These are phyloP conservation scores for Glaucidium brasilianum DNA, from an alignment of 2,113 vertebrate species.

Conservation along the genomic window DNA sequence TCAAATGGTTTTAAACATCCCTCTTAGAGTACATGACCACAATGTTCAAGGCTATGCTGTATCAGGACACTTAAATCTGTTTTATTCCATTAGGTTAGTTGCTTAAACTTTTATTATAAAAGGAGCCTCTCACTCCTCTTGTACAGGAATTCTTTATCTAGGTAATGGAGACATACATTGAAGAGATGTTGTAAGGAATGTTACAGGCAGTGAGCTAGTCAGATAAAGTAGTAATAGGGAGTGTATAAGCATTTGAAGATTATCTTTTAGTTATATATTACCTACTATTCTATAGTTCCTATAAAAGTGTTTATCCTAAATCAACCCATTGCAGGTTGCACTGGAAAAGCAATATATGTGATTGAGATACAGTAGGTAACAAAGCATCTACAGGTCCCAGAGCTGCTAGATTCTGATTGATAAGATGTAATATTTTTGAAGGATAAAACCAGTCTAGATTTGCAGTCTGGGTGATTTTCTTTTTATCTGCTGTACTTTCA, in stretches of 20 bases:
- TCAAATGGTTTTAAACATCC: background rate
- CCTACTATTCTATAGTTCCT: slow-evolving; percentile 3
- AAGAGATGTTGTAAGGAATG: background rate
- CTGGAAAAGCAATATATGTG: slow-evolving; percentile 58
- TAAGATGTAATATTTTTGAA: slow-evolving; percentile 69
- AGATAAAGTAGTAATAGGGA: slow-evolving; percentile 6
- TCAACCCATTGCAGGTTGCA: slow-evolving; percentile 10
- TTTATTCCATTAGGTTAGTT: background rate
- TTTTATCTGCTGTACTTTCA: slow-evolving; percentile 27
- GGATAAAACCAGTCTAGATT: slow-evolving; percentile 4
- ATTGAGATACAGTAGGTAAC: slow-evolving; percentile 52
- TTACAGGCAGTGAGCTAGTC: background rate
- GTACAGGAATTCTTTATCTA: background rate
- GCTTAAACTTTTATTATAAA: background rate
- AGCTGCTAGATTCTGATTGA: slow-evolving; percentile 57
- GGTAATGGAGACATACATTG: background rate
- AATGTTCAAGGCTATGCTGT: background rate
- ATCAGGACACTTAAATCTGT: background rate
- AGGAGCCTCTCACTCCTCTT: background rate
- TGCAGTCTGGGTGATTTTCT: background rate
- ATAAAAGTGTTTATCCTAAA: slow-evolving; percentile 41
- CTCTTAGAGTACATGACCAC: background rate
- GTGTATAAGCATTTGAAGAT: background rate
- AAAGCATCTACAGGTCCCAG: slow-evolving; percentile 4
- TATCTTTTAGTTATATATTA: slow-evolving; percentile 28